A percentile compares a stretch with the other conserved stretches of the same genome.
Evolutionary conservation across 1,140 invertebrate species (phyloP).

Genomic region (Papilio polyxenes): DNA sequence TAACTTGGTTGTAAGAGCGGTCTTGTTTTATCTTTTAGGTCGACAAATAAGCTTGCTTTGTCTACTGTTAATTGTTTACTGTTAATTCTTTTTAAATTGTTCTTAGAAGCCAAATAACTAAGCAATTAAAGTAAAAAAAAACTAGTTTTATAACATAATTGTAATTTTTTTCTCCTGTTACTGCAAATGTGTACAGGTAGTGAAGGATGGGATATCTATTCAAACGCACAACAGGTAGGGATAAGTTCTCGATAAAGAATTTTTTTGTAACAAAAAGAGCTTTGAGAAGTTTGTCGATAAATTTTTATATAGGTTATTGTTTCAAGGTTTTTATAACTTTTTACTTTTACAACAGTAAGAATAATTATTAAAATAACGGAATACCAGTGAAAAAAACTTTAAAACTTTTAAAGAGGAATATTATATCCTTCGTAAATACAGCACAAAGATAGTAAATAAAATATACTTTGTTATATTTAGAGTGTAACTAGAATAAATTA

Average conservation of each 20-base stretch:
- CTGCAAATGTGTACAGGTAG: background rate
- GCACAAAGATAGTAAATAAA: too few species aligned
- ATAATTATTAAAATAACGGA: background rate
- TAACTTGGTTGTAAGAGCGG: too few species aligned
- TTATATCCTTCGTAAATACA: too few species aligned
- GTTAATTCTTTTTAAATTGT: background rate
- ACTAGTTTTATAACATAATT: background rate
- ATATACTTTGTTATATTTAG: too few species aligned
- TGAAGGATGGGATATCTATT: background rate
- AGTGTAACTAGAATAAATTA: too few species aligned
- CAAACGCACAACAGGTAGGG: slow-evolving; percentile 1
- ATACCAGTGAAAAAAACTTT: too few species aligned
- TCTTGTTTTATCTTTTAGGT: too few species aligned
- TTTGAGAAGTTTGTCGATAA: background rate
- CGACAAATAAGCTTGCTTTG: too few species aligned
- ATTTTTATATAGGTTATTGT: background rate
- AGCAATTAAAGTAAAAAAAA: background rate
- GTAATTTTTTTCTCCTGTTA: background rate
- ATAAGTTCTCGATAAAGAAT: background rate
- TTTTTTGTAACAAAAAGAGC: background rate
- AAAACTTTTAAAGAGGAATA: too few species aligned
- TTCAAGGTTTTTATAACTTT: background rate
- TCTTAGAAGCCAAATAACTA: background rate
- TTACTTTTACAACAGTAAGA: background rate
- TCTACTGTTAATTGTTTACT: too few species aligned